These are phyloP conservation scores for Chymomyza costata DNA, from an alignment of 1,140 invertebrate species.

Conservation along the genomic window DNA sequence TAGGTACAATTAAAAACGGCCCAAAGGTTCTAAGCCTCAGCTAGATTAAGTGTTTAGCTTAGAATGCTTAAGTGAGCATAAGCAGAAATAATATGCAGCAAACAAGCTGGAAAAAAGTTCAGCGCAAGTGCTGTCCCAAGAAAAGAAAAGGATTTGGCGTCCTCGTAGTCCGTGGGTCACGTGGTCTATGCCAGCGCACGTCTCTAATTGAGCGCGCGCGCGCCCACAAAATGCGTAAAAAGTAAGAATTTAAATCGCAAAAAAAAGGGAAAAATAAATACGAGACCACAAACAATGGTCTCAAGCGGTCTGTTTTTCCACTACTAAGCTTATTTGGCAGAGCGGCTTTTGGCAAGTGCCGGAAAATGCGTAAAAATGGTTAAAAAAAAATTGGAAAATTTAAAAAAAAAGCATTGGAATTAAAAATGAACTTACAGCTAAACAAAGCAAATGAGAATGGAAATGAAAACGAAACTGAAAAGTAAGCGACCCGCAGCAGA, in stretches of 20 bases:
- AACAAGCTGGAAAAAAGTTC: slow-evolving; percentile 31
- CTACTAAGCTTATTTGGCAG: slow-evolving; percentile 64
- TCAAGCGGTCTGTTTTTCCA: slow-evolving; percentile 54
- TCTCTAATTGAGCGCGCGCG: slow-evolving; percentile 56
- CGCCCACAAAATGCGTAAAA: slow-evolving; percentile 35
- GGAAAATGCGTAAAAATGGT: slow-evolving; percentile 53
- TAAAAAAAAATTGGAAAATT: slow-evolving; percentile 47
- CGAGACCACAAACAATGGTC: slow-evolving; percentile 42
- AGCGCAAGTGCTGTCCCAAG: slow-evolving; percentile 41
- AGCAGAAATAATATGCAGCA: slow-evolving; percentile 12
- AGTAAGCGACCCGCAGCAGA: slow-evolving; percentile 33
- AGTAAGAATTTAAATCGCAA: slow-evolving; percentile 59
- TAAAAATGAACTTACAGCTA: slow-evolving; percentile 50
- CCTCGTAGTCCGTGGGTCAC: slow-evolving; percentile 1
- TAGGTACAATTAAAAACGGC: slow-evolving; percentile 2
- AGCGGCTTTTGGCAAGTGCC: slow-evolving; percentile 47
- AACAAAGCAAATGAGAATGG: slow-evolving; percentile 34
- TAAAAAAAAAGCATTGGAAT: slow-evolving; percentile 53
- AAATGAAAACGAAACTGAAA: slow-evolving; percentile 6
- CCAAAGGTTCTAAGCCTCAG: slow-evolving; percentile 51
- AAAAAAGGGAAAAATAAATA: slow-evolving; percentile 26
- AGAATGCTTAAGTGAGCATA: slow-evolving; percentile 69
- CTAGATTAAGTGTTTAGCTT: slow-evolving; percentile 64
- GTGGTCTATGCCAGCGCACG: slow-evolving; percentile 29
- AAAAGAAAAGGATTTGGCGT: slow-evolving; percentile 16